phyloP scores from a whole-genome alignment of 1,140 invertebrate genomes.

The Steinernema khuongi region DNA sequence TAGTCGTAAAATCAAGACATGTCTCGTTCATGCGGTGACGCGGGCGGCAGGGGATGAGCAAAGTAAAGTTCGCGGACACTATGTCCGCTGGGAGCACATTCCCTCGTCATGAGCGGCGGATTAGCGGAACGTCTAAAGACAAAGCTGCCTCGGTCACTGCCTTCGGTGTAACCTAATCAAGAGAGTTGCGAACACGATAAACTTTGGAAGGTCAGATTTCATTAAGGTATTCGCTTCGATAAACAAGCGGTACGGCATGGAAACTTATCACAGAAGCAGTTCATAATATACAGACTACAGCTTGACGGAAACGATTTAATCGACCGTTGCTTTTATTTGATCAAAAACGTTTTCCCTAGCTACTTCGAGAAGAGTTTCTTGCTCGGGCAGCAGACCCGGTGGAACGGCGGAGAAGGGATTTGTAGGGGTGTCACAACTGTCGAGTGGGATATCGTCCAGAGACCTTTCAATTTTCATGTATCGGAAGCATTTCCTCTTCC shows the following conservation, averaged over 20 bases:
- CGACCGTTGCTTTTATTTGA: neutral
- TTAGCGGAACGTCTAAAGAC: conserved; percentile 1
- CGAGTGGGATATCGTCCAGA: neutral
- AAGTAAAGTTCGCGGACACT: no score
- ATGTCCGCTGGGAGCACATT: no score
- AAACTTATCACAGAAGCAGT: neutral
- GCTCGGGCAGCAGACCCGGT: neutral
- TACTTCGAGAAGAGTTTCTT: neutral
- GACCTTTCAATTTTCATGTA: neutral
- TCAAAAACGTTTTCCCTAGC: neutral
- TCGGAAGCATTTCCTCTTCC: neutral
- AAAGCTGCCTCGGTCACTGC: neutral
- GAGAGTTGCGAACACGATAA: neutral
- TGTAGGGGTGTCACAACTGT: neutral
- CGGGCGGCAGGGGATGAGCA: no score
- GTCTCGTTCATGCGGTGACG: no score
- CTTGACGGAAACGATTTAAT: neutral
- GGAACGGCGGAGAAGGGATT: neutral
- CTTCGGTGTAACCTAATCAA: neutral
- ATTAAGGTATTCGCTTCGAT: neutral
- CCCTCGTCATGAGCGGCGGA: no score
- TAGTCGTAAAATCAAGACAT: no score
- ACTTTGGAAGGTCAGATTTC: neutral
- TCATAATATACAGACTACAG: neutral
- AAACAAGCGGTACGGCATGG: neutral